Base-by-base conservation (phyloP, 2,888 invertebrate genomes). In the Ernsta delagoae region DNA sequence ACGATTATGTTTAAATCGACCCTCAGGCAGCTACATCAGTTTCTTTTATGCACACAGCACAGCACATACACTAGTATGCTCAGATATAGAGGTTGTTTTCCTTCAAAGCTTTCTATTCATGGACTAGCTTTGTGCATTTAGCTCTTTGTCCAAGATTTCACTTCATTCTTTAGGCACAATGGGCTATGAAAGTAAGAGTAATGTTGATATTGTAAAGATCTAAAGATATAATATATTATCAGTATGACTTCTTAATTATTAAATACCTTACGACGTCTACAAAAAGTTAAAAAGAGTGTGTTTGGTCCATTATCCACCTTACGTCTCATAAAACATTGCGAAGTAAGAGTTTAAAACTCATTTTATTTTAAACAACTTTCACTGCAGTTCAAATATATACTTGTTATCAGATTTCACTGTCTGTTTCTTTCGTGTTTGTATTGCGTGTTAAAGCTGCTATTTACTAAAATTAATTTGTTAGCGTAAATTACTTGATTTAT, bases 41-140 rank as follows among this genome's bases (percentile, higher is more conserved):
- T 45, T 64, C 24, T 31, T 12, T 45, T 48, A 59, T 65, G 57
- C 57, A 59, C 45, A 56, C 12, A 34, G 45, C 64, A 59, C 48
- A 36, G 11, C 24, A 53, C 53, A 43, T 57, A 12, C 36, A 5
- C 60, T 60, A 60, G 31, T 48, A 48, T 36, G 16, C 24, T 24
- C 34, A 34, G 34, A 34, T 53, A 16, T 5, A 63, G 53, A 63
- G 34, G 62, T 56, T 53, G 62, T 43, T 53, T 56, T 41, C 12
- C 48, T 57, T 59, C 59, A 66, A 59, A 53, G 59, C 65, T 66
- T 66, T 66, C 50, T 53, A 66, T 34, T 48, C 48, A 12, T 3
- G 50, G 41, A 45, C 59, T 24, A 59, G 39, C 43, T 9, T 53
- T 41, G 12, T 66, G 65, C 59, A 66, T 66, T 59, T 53, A 53